A percentile compares a stretch with the other conserved stretches of the same genome.
phyloP scores from a whole-genome alignment of 2,797 vertebrate species.

The Chelidonichthys spinosus region DNA sequence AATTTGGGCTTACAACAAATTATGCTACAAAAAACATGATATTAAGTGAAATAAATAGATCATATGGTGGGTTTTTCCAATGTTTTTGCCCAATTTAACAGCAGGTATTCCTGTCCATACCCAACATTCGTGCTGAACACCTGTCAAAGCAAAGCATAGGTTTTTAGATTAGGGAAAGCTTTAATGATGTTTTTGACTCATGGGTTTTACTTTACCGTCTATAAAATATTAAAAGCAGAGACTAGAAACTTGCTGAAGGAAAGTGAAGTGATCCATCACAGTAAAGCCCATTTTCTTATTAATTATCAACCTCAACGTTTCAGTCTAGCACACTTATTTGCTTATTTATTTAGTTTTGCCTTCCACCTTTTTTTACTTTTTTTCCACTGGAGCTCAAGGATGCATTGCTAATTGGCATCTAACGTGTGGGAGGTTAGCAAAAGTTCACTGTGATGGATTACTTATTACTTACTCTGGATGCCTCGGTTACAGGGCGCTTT shows the following conservation, averaged over 20 bases:
- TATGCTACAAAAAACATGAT: not conserved
- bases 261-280: conserved; percentile 33
- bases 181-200: not conserved
- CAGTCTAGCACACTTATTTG: not conserved
- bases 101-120: not conserved
- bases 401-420: not conserved
- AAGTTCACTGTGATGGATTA: conserved; percentile 14
- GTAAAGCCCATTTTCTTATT: not conserved
- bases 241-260: not conserved
- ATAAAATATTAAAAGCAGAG: conserved; percentile 11
- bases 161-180: not conserved
- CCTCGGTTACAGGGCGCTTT: not conserved
- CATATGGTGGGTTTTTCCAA: conserved; percentile 5
- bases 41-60: conserved; percentile 24
- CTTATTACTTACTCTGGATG: not conserved
- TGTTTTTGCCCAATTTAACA: conserved; percentile 32
- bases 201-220: not conserved
- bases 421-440: not conserved
- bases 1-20: not conserved
- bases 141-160: not conserved
- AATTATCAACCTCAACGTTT: not conserved
- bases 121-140: not conserved
- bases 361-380: not conserved
- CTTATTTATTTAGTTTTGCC: not conserved
- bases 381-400: not conserved